A percentile compares a stretch with the other conserved stretches of the same genome.
These are phyloP conservation scores for Danaus melanippus DNA, from an alignment of 1,140 invertebrate species.

Conservation along the genomic window DNA sequence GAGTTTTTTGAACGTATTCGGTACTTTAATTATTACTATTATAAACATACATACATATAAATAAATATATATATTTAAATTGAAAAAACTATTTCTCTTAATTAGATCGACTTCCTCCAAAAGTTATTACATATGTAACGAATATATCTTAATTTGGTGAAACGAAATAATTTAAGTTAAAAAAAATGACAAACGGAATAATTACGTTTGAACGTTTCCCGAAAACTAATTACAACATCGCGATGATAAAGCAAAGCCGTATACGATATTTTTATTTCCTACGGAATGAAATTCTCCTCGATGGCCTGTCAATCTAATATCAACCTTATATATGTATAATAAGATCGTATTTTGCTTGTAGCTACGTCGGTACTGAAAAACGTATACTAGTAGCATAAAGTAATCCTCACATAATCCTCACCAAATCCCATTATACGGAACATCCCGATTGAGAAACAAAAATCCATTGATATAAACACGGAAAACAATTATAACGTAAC, in stretches of 20 bases:
- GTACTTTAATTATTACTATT: too few species aligned
- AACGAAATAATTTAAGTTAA: slow-evolving; percentile 1
- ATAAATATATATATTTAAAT: too few species aligned
- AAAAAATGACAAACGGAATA: slow-evolving; percentile 34
- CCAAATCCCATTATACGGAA: slow-evolving; percentile 71
- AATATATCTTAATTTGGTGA: too few species aligned
- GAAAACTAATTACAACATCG: slow-evolving; percentile 69
- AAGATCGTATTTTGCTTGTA: slow-evolving; percentile 4
- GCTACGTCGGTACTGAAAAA: slow-evolving; percentile 18
- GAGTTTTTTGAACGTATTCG: too few species aligned
- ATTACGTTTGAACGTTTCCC: slow-evolving; percentile 41
- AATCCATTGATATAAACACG: slow-evolving; percentile 23
- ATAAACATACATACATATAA: too few species aligned
- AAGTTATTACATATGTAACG: too few species aligned
- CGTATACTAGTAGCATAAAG: slow-evolving; percentile 56
- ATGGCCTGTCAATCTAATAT: slow-evolving; percentile 11
- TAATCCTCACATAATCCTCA: slow-evolving; percentile 71
- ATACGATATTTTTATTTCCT: slow-evolving; percentile 68
- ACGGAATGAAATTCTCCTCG: slow-evolving; percentile 60
- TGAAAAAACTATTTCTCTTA: too few species aligned
- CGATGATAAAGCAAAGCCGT: slow-evolving; percentile 71
- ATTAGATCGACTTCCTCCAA: too few species aligned
- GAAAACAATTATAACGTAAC: too few species aligned
- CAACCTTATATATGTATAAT: slow-evolving; percentile 15
- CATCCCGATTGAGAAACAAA: slow-evolving; percentile 40